Percentiles rank a stretch among this genome's conserved stretches.
Conservation (phyloP, 2,888 invertebrate species). For the Mayetiola destructor region DNA sequence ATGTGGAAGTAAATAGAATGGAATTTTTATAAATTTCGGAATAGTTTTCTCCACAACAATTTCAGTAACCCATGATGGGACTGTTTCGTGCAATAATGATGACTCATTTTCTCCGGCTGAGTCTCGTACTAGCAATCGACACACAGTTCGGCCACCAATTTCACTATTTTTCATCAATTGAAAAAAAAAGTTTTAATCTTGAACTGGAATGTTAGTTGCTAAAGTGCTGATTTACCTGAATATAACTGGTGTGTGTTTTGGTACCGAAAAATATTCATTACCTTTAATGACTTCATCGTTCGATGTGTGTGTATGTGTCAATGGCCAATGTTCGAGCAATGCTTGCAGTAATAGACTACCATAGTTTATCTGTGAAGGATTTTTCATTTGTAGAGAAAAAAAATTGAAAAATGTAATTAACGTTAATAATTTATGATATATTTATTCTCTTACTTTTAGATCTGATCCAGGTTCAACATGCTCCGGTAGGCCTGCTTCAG, state of each 20-base stretch:
- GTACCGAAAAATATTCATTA: constrained; percentile 76
- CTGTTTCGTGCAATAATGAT: constrained; percentile 78
- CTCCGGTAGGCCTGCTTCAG: constrained; percentile 81
- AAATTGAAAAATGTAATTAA: neutral
- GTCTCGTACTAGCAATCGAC: constrained; percentile 76
- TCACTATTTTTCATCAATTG: constrained; percentile 45
- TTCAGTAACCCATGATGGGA: constrained; percentile 91
- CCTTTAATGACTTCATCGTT: constrained; percentile 54
- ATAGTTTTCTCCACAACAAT: constrained; percentile 86
- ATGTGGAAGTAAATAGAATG: constrained; percentile 94
- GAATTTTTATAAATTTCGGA: constrained; percentile 92
- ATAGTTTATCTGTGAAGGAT: constrained; percentile 73
- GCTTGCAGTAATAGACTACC: constrained; percentile 89
- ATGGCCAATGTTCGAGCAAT: constrained; percentile 86
- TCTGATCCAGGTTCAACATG: constrained; percentile 35
- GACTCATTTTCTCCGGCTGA: constrained; percentile 91
- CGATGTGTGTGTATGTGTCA: constrained; percentile 48
- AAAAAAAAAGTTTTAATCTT: constrained; percentile 13
- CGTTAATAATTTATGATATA: constrained; percentile 5
- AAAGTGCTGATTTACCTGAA: constrained; percentile 52
- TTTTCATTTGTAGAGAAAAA: constrained; percentile 1
- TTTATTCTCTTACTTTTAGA: constrained; percentile 26
- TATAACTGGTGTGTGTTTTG: constrained; percentile 90
- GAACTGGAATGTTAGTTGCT: neutral
- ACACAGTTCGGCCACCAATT: constrained; percentile 86